A percentile compares a stretch with the other conserved stretches of the same genome.
Conservation (phyloP, 2,113 vertebrate species). For the Limnothrissa miodon region DNA sequence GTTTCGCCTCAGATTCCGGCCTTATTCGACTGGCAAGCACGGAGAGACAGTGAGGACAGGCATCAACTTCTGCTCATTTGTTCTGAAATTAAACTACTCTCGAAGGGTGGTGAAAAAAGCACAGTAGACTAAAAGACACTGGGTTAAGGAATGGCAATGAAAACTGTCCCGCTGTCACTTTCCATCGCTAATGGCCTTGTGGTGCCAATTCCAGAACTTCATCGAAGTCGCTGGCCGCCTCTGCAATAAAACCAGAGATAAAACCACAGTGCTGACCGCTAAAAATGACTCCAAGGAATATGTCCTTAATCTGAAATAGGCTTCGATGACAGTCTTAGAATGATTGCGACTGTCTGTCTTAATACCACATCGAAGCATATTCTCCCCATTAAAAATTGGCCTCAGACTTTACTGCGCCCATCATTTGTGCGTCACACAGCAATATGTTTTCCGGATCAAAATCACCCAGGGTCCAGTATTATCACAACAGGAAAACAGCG, state of each 20-base stretch:
- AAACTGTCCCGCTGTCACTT: not conserved
- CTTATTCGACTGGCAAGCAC: not conserved
- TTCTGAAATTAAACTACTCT: not conserved
- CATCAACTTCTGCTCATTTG: not conserved
- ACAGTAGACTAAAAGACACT: not conserved
- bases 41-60: not conserved
- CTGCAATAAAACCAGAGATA: not conserved
- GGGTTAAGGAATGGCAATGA: not conserved
- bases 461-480: not conserved
- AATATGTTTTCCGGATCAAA: not conserved
- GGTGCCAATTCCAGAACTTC: not conserved
- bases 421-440: not conserved
- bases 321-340: not conserved
- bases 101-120: not conserved
- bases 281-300: not conserved
- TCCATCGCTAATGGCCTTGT: not conserved
- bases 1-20: not conserved
- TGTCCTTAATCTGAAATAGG: not conserved
- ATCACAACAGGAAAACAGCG: not conserved
- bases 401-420: not conserved
- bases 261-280: not conserved
- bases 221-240: not conserved
- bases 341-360: not conserved
- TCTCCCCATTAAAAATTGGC: not conserved
- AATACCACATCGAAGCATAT: not conserved